Evolutionary conservation across 92 coral and sea anemone genomes (phyloP).

Genomic region (Actinernus sp.): DNA sequence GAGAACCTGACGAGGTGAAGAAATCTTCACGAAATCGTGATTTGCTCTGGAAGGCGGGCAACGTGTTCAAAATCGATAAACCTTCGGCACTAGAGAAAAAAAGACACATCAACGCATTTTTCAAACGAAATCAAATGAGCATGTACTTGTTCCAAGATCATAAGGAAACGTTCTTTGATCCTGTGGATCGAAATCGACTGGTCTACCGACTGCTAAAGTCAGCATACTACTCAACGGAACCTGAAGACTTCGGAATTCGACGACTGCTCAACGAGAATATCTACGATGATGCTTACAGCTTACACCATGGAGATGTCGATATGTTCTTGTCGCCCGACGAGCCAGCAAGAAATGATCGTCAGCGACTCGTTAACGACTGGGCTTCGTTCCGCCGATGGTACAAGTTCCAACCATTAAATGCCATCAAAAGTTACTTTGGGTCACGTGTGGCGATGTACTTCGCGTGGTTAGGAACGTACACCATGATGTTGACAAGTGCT

Average conservation of each 20-base stretch:
- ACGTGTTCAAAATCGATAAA: slow-evolving; percentile 9
- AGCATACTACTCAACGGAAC: slow-evolving; percentile 25
- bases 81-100: slow-evolving; percentile 15
- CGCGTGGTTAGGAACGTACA: slow-evolving; percentile 61
- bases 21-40: too few relatives aligned
- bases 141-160: not conserved
- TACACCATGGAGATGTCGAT: slow-evolving; percentile 46
- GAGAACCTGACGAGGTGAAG: slow-evolving; percentile 15
- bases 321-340: not conserved
- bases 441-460: slow-evolving; percentile 51
- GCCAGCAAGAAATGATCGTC: slow-evolving; percentile 32
- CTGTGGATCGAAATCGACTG: slow-evolving; percentile 52
- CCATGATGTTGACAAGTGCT: slow-evolving; percentile 42
- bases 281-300: slow-evolving; percentile 38
- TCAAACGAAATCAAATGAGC: not conserved
- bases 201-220: slow-evolving; percentile 33
- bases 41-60: too few relatives aligned
- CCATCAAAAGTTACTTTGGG: slow-evolving; percentile 46
- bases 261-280: slow-evolving; percentile 38
- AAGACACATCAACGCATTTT: not conserved
- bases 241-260: slow-evolving; percentile 38
- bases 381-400: slow-evolving; percentile 20
- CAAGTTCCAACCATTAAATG: slow-evolving; percentile 55
- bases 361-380: slow-evolving; percentile 57
- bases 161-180: slow-evolving; percentile 28